These are phyloP conservation scores for Leptopilina clavipes DNA, from an alignment of 1,140 invertebrate species.

Conservation along the genomic window DNA sequence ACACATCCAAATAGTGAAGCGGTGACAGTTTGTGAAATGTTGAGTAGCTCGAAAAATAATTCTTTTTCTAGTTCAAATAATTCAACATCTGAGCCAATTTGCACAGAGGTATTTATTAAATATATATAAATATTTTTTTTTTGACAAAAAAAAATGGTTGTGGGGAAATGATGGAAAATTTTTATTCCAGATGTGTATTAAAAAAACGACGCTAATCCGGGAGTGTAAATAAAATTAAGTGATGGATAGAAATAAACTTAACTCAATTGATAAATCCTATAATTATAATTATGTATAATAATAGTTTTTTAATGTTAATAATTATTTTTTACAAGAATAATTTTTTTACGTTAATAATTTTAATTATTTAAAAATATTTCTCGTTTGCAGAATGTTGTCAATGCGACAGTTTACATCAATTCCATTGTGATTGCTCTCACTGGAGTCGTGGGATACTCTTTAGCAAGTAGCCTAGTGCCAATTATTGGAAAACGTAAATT, in stretches of 20 bases:
- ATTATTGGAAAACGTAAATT: conserved; percentile 66
- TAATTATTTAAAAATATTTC: conserved; percentile 24
- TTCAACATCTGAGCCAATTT: background rate
- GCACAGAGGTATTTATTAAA: conserved; percentile 44
- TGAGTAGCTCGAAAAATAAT: conserved; percentile 43
- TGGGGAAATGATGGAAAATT: no score
- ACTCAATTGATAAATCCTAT: no score
- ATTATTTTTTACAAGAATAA: no score
- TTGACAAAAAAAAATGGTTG: no score
- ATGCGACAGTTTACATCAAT: conserved; percentile 68
- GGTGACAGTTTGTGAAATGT: conserved; percentile 59
- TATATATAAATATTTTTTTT: conserved; percentile 30
- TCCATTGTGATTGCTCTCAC: conserved; percentile 70
- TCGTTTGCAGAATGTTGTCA: conserved; percentile 57
- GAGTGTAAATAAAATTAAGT: no score
- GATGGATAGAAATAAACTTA: no score
- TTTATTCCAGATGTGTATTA: no score
- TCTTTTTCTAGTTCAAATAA: conserved; percentile 39
- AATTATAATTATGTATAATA: no score
- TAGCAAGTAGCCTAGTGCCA: conserved; percentile 69
- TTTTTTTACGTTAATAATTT: conserved; percentile 22
- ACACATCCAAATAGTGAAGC: conserved; percentile 47
- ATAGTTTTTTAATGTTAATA: no score
- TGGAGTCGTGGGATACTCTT: conserved; percentile 66
- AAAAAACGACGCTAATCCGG: no score